Conservation (phyloP, 2,888 invertebrate genomes). For the Dasypolia templi region DNA sequence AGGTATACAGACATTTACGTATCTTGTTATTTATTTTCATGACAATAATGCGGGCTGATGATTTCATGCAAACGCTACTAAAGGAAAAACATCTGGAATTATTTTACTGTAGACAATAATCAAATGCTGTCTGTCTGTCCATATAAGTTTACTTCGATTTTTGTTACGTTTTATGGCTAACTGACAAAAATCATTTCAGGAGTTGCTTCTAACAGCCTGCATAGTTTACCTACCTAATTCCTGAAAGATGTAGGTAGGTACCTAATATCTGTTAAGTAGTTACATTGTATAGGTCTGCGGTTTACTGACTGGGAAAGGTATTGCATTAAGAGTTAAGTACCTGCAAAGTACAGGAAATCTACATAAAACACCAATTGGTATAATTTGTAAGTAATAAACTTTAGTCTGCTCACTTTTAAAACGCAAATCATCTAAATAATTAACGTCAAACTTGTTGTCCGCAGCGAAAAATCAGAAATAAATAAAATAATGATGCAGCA, state of each 20-base stretch:
- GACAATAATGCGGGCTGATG: constrained; percentile 45
- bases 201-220: neutral
- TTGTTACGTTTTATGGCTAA: neutral
- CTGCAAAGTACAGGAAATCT: neutral
- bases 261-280: neutral
- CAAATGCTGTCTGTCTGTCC: constrained; percentile 7
- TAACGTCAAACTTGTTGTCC: neutral
- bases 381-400: neutral
- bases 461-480: constrained; percentile 10
- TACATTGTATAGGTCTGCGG: neutral
- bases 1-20: constrained; percentile 17
- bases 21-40: constrained; percentile 56
- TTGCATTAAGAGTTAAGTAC: neutral
- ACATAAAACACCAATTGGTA: neutral
- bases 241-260: neutral
- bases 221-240: neutral
- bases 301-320: neutral
- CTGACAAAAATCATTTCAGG: neutral
- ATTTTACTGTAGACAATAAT: constrained; percentile 8
- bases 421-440: constrained; percentile 15
- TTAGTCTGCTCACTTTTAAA: neutral
- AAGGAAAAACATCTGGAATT: constrained; percentile 55
- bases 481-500: constrained; percentile 43
- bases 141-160: neutral
- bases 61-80: constrained; percentile 47